phyloP scores from a whole-genome alignment of 2,797 vertebrate genomes.

The Thunnus albacares region DNA sequence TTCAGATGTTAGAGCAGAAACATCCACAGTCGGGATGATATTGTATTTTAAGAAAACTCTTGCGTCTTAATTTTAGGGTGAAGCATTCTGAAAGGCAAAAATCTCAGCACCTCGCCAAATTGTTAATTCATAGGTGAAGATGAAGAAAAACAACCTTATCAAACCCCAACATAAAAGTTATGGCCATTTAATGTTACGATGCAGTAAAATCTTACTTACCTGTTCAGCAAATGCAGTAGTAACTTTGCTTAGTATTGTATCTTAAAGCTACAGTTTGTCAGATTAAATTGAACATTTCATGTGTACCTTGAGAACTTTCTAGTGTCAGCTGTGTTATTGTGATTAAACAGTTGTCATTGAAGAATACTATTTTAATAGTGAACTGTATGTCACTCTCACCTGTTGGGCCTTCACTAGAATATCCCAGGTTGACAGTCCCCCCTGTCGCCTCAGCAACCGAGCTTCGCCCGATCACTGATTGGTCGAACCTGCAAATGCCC shows the following conservation, averaged over 20 bases:
- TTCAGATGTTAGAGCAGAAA: background rate
- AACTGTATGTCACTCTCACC: slow-evolving; percentile 64
- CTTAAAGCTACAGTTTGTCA: background rate
- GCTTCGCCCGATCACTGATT: slow-evolving; percentile 50
- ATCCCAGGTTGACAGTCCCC: slow-evolving; percentile 79
- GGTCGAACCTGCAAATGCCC: slow-evolving; percentile 65
- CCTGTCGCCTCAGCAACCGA: slow-evolving; percentile 60
- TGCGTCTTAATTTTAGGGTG: no score
- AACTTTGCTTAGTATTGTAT: background rate
- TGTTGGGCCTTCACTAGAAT: slow-evolving; percentile 62
- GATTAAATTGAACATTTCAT: background rate
- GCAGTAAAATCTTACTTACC: background rate
- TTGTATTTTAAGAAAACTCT: no score
- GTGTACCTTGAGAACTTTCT: background rate
- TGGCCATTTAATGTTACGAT: background rate
- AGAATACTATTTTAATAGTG: background rate
- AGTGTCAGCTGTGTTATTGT: background rate
- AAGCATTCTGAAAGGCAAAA: no score
- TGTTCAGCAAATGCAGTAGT: background rate
- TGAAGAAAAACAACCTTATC: background rate
- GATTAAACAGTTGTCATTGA: background rate
- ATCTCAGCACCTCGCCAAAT: no score
- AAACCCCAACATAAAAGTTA: background rate
- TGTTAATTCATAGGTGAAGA: no score
- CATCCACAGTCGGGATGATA: no score